Percentiles rank a stretch among this genome's conserved stretches.
These are phyloP conservation scores for Sturmia bella DNA, from an alignment of 2,888 invertebrate species.

Conservation along the genomic window DNA sequence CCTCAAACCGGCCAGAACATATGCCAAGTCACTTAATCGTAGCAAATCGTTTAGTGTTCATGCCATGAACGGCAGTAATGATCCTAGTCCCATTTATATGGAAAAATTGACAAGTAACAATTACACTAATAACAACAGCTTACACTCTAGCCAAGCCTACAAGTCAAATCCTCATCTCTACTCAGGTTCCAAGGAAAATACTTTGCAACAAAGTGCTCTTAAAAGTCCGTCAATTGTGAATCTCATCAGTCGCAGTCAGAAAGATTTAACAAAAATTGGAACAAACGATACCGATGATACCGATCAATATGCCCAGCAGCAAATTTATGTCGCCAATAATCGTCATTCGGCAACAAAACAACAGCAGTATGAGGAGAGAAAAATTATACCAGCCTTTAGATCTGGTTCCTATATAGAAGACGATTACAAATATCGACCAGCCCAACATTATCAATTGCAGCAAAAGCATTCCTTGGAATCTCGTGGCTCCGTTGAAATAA, in stretches of 20 bases:
- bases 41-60: constrained; percentile 94
- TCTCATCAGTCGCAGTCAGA: constrained; percentile 91
- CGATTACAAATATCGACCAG: constrained; percentile 75
- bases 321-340: constrained; percentile 41
- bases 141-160: constrained; percentile 83
- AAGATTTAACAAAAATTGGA: constrained; percentile 87
- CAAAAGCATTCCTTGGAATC: constrained; percentile 79
- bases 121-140: constrained; percentile 73
- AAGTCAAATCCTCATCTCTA: constrained; percentile 91
- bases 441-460: constrained; percentile 74
- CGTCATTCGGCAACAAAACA: constrained; percentile 32
- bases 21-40: constrained; percentile 87
- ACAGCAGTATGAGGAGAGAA: constrained; percentile 48
- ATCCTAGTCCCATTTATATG: constrained; percentile 81
- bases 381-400: constrained; percentile 44
- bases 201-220: constrained; percentile 80
- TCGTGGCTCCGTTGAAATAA: constrained; percentile 80
- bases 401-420: constrained; percentile 66
- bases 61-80: constrained; percentile 83
- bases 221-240: constrained; percentile 94
- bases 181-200: constrained; percentile 75
- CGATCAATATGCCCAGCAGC: constrained; percentile 58
- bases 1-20: constrained; percentile 90
- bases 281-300: constrained; percentile 73
- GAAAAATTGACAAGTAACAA: constrained; percentile 80